Evolutionary conservation across 1,140 invertebrate species (phyloP).

Genomic region (Nymphalis io): DNA sequence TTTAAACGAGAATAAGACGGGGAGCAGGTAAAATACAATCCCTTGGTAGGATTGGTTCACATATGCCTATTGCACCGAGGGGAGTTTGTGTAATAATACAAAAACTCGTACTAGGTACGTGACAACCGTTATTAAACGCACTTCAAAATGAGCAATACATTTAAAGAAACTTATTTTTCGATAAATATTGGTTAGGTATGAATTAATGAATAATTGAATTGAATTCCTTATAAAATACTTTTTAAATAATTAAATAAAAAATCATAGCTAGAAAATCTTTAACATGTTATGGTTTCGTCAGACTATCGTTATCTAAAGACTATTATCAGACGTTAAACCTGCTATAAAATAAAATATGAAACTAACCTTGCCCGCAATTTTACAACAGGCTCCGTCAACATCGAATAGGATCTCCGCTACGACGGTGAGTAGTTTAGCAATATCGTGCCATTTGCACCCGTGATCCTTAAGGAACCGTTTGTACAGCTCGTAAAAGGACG

Average conservation of each 20-base stretch:
- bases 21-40: constrained; percentile 41
- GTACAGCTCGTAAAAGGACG: constrained; percentile 71
- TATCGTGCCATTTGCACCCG: constrained; percentile 75
- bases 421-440: constrained; percentile 68
- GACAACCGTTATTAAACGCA: neutral
- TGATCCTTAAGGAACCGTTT: constrained; percentile 74
- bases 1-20: constrained; percentile 31
- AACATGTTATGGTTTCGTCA: neutral
- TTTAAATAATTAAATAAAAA: neutral
- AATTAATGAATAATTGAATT: neutral
- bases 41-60: constrained; percentile 35
- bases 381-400: constrained; percentile 67
- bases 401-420: constrained; percentile 76
- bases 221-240: neutral
- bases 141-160: neutral
- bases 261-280: neutral
- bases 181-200: neutral
- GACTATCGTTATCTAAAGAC: constrained; percentile 13
- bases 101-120: neutral
- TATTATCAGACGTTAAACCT: constrained; percentile 19
- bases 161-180: neutral
- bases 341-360: constrained; percentile 22
- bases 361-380: constrained; percentile 72
- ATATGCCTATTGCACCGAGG: constrained; percentile 3
- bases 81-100: constrained; percentile 12